These are phyloP conservation scores for Melanchra persicariae DNA, from an alignment of 2,888 invertebrate genomes.

Conservation along the genomic window DNA sequence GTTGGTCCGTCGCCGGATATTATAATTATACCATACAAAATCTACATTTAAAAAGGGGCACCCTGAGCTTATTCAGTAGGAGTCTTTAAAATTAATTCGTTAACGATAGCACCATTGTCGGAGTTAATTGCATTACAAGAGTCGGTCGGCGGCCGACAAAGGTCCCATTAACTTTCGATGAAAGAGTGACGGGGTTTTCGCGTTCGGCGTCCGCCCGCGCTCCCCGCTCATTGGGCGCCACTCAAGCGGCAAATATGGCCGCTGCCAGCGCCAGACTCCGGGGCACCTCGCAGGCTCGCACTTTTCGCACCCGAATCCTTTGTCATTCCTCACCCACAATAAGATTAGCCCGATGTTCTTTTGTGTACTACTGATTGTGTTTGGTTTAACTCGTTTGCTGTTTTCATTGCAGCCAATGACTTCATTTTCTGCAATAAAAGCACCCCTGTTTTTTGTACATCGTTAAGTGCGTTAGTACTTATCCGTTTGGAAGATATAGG, in stretches of 20 bases:
- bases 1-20: constrained; percentile 37
- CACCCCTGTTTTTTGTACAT: constrained; percentile 51
- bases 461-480: constrained; percentile 49
- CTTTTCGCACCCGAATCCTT: constrained; percentile 72
- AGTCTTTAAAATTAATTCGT: constrained; percentile 87
- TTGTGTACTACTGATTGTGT: constrained; percentile 84
- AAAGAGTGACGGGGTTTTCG: constrained; percentile 83
- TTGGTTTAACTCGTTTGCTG: constrained; percentile 84
- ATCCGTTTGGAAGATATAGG: constrained; percentile 48
- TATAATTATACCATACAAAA: constrained; percentile 35
- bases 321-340: constrained; percentile 81
- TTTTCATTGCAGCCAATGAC: constrained; percentile 67
- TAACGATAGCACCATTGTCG: constrained; percentile 87
- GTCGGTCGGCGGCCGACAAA: constrained; percentile 85
- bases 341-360: constrained; percentile 85
- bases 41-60: constrained; percentile 63
- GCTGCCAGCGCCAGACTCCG: constrained; percentile 84
- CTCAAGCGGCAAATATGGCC: constrained; percentile 88
- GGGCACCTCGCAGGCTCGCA: constrained; percentile 68
- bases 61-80: constrained; percentile 67
- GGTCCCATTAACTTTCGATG: constrained; percentile 88
- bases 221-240: constrained; percentile 78
- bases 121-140: constrained; percentile 90
- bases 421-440: constrained; percentile 64
- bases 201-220: constrained; percentile 72